Conservation (phyloP, 2,797 vertebrate species). For the Smutsia temminckii region DNA sequence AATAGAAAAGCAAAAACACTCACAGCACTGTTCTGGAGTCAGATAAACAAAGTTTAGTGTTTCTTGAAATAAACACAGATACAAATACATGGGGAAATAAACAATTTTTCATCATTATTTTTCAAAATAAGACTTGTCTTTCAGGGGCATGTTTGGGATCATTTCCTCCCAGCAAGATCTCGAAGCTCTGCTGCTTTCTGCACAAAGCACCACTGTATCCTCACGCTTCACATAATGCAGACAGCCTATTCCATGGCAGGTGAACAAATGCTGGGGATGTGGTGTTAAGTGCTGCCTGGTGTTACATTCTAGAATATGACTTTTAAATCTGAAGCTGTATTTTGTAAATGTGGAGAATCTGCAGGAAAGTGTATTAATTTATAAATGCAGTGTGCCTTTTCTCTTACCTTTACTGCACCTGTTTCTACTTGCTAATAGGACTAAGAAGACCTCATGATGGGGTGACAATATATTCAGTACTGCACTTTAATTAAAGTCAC, state of each 20-base stretch:
- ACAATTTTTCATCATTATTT: conserved; percentile 89
- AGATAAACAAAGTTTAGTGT: conserved; percentile 77
- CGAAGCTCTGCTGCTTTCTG: conserved; percentile 76
- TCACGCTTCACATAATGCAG: conserved; percentile 77
- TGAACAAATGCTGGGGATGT: conserved; percentile 64
- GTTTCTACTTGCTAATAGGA: conserved; percentile 80
- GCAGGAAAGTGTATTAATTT: conserved; percentile 73
- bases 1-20: conserved; percentile 21
- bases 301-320: conserved; percentile 64
- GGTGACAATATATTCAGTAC: conserved; percentile 68
- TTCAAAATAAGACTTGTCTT: conserved; percentile 84
- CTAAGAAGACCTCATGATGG: conserved; percentile 80
- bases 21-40: conserved; percentile 54
- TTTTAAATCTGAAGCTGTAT: conserved; percentile 65
- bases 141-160: conserved; percentile 85
- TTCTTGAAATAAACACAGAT: conserved; percentile 77
- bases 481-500: conserved; percentile 81
- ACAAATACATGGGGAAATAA: conserved; percentile 79
- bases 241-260: conserved; percentile 73
- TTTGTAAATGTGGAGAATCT: conserved; percentile 67
- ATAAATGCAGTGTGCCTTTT: conserved; percentile 65
- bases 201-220: conserved; percentile 63
- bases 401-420: conserved; percentile 70
- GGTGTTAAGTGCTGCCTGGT: conserved; percentile 15
- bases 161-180: conserved; percentile 86